Evolutionary conservation across 1,140 invertebrate species (phyloP), one percentile per base, ranked within the genome.

Genomic region (Saccostrea echinata): DNA sequence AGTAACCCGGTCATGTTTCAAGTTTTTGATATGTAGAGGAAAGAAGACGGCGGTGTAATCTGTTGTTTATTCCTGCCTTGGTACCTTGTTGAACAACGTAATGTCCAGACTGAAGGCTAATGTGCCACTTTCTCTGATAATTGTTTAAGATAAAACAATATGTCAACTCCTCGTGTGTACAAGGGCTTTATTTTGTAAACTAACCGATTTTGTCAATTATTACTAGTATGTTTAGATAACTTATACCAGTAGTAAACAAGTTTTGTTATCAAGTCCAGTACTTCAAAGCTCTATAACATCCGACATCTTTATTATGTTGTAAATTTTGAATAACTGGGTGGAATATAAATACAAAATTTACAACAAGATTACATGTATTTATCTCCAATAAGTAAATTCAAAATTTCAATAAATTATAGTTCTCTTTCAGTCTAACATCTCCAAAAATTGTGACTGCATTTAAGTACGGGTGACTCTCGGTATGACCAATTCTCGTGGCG

Each of bases 1-100:
- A 61, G 55, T 61, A 61, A 61, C 55, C 55, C 55, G 55, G 55
- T 61, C 55, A 61, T 61, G 55, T 61, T 61, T 61, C 55, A n/a
- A n/a, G 18, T 3, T 21, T 61, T 21, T 61, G n/a, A 21, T 61
- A 21, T 61, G 55, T 21, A 61, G 55, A 61, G 55, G 55, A n/a
- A n/a, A 21, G n/a, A 61, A 18, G 55, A n/a, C 55, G 18, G 2
- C 16, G 55, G 21, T 21, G 55, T 61, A 61, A 61, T 61, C 55
- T 21, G 55, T 6, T 61, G 55, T 61, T 61, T 61, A 61, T 61
- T 61, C 55, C 55, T 18, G n/a, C 6, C 55, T 21, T 61, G 4
- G 55, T 18, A 21, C 16, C 18, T 18, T n/a, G 18, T 61, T 61
- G 55, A 61, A 21, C 55, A 61, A 61, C 55, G n/a, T 61, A 8